phyloP scores from a whole-genome alignment of 35 echinoderm and acorn worm genomes.

The Eucidaris tribuloides region DNA sequence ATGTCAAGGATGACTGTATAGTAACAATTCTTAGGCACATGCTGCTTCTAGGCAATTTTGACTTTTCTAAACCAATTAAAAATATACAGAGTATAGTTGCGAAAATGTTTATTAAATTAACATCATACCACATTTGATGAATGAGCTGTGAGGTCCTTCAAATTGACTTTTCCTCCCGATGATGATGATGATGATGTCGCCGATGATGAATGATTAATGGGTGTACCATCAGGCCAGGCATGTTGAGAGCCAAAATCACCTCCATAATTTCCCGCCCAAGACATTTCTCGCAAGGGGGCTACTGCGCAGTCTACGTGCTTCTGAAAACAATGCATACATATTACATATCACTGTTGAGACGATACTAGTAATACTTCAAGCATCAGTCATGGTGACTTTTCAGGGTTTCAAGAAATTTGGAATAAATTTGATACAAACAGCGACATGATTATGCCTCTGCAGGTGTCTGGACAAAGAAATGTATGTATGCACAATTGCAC shows the following conservation, averaged over 20 bases:
- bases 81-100: background rate
- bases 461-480: too few relatives aligned
- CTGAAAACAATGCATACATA: too few relatives aligned
- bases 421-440: too few relatives aligned
- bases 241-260: conserved; percentile 23
- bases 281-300: background rate
- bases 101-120: background rate
- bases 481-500: too few relatives aligned
- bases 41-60: background rate
- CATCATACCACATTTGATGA: conserved; percentile 19
- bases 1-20: too few relatives aligned
- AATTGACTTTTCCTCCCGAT: background rate
- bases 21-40: background rate
- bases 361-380: too few relatives aligned
- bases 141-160: conserved; percentile 5
- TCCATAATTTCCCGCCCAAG: conserved; percentile 4
- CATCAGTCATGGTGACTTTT: too few relatives aligned
- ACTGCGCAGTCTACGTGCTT: too few relatives aligned
- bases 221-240: conserved; percentile 13
- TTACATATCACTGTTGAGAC: too few relatives aligned
- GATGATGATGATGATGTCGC: background rate
- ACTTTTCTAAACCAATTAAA: background rate
- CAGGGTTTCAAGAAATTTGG: too few relatives aligned
- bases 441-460: too few relatives aligned
- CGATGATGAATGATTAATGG: background rate